Evolutionary conservation across 2,888 invertebrate genomes (phyloP), one percentile per base, ranked within the genome.

Genomic region (Conchocele bisecta): DNA sequence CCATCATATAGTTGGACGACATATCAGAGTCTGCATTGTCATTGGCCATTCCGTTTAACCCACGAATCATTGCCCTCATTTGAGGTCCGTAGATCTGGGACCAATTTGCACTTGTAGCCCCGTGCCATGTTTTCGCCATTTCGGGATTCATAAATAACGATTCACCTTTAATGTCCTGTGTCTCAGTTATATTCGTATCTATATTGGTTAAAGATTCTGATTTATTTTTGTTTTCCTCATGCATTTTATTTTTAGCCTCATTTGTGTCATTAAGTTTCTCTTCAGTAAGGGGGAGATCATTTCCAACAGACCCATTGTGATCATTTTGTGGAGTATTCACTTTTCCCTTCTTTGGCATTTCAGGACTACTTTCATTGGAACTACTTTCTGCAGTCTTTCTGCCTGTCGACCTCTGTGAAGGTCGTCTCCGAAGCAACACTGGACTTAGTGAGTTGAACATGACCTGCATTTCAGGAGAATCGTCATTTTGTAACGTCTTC

Each of bases 121-220:
- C 87, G 68, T 87, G 85, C 87, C 87, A 87, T 1, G 87, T 87
- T 50, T 81, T 72, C 9, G 85, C 70, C 70, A 83, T 79, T 58
- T 83, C 82, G 22, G 84, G 82, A 53, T 82, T 81, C 74, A 85
- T 73, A 56, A 85, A 84, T n/a, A 84, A 57, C 0, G 69, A 67
- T 13, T 54, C 39, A 2, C 35, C 22, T n/a, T n/a, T n/a, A n/a
- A n/a, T n/a, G n/a, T n/a, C n/a, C n/a, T n/a, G n/a, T 26, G 31
- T 53, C 13, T 37, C 44, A 41, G 37, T 48, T 44, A 41, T 51
- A 13, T 35, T 46, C 17, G 41, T 22, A 3, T 31, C 61, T 15
- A 37, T 37, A 29, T 54, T 31, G n/a, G n/a, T n/a, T n/a, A n/a
- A n/a, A n/a, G n/a, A n/a, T n/a, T n/a, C n/a, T n/a, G n/a, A n/a